phyloP scores from a whole-genome alignment of 2,113 vertebrate species.

The Mola mola region DNA sequence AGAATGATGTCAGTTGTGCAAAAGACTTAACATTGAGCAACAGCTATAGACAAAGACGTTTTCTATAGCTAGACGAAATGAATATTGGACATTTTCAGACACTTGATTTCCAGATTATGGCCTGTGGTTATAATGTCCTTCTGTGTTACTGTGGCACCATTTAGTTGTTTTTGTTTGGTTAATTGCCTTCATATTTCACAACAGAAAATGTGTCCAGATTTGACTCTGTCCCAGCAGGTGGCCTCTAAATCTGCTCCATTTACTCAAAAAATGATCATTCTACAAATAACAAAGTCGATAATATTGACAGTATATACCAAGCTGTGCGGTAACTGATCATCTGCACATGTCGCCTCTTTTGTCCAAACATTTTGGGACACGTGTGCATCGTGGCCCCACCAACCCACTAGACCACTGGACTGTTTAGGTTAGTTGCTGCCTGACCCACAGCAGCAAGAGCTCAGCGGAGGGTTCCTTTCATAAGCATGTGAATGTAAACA shows the following conservation, averaged over 20 bases:
- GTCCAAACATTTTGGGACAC: slow-evolving; percentile 24
- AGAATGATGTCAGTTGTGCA: too few relatives aligned
- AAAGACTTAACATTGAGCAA: too few relatives aligned
- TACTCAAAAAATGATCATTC: slow-evolving; percentile 12
- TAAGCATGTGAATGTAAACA: slow-evolving; percentile 56
- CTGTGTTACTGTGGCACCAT: background rate
- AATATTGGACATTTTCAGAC: too few relatives aligned
- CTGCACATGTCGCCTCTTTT: slow-evolving; percentile 49
- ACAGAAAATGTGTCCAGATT: slow-evolving; percentile 12
- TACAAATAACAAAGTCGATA: slow-evolving; percentile 9
- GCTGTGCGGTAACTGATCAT: slow-evolving; percentile 54
- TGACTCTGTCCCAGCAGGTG: slow-evolving; percentile 37
- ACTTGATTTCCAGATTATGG: too few relatives aligned
- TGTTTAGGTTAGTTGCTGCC: slow-evolving; percentile 47
- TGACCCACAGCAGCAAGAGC: slow-evolving; percentile 31
- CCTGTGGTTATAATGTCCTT: too few relatives aligned
- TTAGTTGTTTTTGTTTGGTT: background rate
- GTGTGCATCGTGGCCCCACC: slow-evolving; percentile 18
- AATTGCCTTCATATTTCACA: background rate
- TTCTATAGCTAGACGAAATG: too few relatives aligned
- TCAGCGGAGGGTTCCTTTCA: slow-evolving; percentile 38
- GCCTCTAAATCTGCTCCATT: slow-evolving; percentile 6
- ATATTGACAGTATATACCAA: too few relatives aligned
- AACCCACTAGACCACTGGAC: slow-evolving; percentile 33
- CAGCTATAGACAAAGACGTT: too few relatives aligned